phyloP scores from a whole-genome alignment of 2,888 invertebrate genomes.

The Griposia aprilina region DNA sequence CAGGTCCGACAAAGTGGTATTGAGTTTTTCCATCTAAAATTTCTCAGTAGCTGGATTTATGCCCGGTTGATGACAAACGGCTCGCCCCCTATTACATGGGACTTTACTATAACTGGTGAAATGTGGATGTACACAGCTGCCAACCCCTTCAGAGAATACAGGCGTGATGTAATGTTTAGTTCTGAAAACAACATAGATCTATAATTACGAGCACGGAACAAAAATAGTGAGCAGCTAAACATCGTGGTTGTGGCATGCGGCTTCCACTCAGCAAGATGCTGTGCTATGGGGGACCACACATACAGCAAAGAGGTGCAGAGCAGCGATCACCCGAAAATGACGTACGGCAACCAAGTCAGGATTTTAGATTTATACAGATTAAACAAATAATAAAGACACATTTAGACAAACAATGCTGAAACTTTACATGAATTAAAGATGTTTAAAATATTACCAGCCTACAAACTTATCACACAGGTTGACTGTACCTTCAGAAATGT shows the following conservation, averaged over 20 bases:
- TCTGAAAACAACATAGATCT: neutral
- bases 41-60: too few relatives aligned
- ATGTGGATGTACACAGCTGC: too few relatives aligned
- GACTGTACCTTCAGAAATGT: neutral
- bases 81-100: too few relatives aligned
- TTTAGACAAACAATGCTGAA: neutral
- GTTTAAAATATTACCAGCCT: neutral
- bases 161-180: neutral
- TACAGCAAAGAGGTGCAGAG: neutral
- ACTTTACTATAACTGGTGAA: too few relatives aligned
- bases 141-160: too few relatives aligned
- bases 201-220: neutral
- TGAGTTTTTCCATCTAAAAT: too few relatives aligned
- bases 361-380: neutral
- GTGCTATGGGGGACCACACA: neutral
- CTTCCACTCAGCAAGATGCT: neutral
- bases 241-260: neutral
- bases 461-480: neutral
- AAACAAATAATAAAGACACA: neutral
- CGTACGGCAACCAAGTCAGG: neutral
- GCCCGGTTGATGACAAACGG: too few relatives aligned
- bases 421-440: neutral
- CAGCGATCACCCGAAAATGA: neutral
- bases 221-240: neutral
- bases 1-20: too few relatives aligned